A percentile compares a stretch with the other conserved stretches of the same genome.
Evolutionary conservation across 2,797 vertebrate genomes (phyloP).

Genomic region (Podarcis lilfordi): DNA sequence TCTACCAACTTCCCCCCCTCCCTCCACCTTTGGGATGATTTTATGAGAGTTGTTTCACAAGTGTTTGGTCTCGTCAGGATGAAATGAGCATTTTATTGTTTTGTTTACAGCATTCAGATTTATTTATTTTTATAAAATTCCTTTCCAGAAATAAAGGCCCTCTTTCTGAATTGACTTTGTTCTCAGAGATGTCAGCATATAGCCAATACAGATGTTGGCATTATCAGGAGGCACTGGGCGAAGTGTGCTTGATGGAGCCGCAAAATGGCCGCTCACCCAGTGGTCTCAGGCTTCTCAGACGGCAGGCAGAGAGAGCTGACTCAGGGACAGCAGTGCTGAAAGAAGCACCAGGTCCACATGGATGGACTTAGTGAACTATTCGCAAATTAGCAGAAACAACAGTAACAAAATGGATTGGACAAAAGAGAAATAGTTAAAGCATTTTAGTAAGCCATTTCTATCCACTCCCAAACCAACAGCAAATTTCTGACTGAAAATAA

Average conservation of each 20-base stretch:
- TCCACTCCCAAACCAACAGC: background rate
- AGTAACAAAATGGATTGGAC: background rate
- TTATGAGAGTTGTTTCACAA: background rate
- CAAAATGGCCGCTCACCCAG: background rate
- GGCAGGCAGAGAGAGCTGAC: background rate
- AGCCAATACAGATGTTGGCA: background rate
- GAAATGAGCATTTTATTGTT: background rate
- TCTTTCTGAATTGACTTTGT: background rate
- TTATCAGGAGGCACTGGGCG: background rate
- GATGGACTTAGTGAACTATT: background rate
- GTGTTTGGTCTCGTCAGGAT: background rate
- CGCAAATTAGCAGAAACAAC: no score
- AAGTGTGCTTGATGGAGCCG: background rate
- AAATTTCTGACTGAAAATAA: background rate
- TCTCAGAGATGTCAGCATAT: background rate
- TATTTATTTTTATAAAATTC: no score
- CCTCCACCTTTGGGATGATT: no score
- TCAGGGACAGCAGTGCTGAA: background rate
- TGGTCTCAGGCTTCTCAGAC: background rate
- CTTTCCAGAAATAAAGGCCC: no score
- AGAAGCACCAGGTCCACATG: background rate
- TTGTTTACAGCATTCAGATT: no score
- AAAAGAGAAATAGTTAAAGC: background rate
- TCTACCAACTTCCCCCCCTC: background rate
- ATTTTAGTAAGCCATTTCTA: background rate